These are phyloP conservation scores for Montipora cactus DNA, from an alignment of 64 coral and sea anemone genomes.

Conservation along the genomic window DNA sequence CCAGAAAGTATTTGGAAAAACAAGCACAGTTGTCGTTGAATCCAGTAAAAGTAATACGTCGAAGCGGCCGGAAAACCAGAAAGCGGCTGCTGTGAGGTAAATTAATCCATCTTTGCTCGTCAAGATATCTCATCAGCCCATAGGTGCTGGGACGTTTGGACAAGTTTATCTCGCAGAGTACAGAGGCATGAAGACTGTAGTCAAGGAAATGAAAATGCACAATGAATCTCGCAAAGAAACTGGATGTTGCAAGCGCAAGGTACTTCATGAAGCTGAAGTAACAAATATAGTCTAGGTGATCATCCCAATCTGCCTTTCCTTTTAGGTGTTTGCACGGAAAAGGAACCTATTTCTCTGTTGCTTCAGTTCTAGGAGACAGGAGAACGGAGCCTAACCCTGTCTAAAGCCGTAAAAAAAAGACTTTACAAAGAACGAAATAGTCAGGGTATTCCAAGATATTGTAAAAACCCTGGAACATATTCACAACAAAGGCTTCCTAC, in stretches of 20 bases:
- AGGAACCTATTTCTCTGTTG: neutral
- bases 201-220: conserved; percentile 45
- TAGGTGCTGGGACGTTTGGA: neutral
- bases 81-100: neutral
- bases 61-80: neutral
- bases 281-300: conserved; percentile 1
- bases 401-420: neutral
- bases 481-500: conserved; percentile 16
- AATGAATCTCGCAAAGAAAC: too few relatives aligned
- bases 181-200: conserved; percentile 21
- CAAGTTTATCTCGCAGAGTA: conserved; percentile 11
- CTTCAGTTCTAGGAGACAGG: neutral
- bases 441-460: neutral
- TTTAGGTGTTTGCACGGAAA: conserved; percentile 20
- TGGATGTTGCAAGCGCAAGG: too few relatives aligned
- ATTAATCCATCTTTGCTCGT: neutral
- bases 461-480: conserved; percentile 17
- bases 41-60: neutral
- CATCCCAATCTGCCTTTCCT: too few relatives aligned
- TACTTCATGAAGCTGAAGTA: neutral
- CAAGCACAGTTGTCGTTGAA: neutral
- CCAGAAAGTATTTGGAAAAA: neutral
- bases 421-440: neutral
- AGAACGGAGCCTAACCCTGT: neutral
- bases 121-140: neutral